Base-by-base conservation (phyloP, 2,888 invertebrate genomes). In the Fabriciana adippe region DNA sequence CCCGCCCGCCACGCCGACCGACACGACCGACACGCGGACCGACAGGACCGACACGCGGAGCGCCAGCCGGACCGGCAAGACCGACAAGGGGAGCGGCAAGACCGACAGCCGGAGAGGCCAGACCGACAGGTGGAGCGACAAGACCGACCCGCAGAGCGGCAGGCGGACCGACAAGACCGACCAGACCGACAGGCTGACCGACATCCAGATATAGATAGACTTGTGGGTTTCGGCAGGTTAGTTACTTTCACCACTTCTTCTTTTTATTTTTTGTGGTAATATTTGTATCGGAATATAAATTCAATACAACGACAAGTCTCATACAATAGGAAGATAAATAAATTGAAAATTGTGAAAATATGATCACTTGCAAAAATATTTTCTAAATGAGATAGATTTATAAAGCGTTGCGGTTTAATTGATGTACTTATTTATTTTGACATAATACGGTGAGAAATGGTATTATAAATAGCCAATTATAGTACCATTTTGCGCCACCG, bases 131-230 rank as follows among this genome's bases (percentile, higher is more conserved):
- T 45, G 6, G 60, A 61, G 15, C n/a, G 55, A 13, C 57, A 21
- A 62, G 13, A 35, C 45, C 56, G 56, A 45, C 56, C 94, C 50
- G 21, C 26, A 2, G 55, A 55, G 16, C 11, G 55, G 16, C 56
- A 45, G 11, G 61, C 54, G 31, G 35, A 51, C 16, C 59, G 59
- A n/a, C 65, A 53, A 11, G 59, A 56, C 21, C 56, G 56, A 14
- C 47, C 21, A 35, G 56, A 18, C 0, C 41, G 56, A 18, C 56
- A 41, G 4, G 41, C 18, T 4, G 68, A 89, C 85, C 15, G 79
- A 31, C 59, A 59, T 14, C 59, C 88, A 6, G 86, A 88, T 71
- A 85, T 89, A 48, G 90, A 91, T 73, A 78, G 85, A 71, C 82
- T 90, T 47, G 84, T 90, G 65, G 82, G 66, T 3, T 72, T 73